These are phyloP conservation scores for Trichogramma dendrolimi DNA, from an alignment of 2,888 invertebrate genomes.

Conservation along the genomic window DNA sequence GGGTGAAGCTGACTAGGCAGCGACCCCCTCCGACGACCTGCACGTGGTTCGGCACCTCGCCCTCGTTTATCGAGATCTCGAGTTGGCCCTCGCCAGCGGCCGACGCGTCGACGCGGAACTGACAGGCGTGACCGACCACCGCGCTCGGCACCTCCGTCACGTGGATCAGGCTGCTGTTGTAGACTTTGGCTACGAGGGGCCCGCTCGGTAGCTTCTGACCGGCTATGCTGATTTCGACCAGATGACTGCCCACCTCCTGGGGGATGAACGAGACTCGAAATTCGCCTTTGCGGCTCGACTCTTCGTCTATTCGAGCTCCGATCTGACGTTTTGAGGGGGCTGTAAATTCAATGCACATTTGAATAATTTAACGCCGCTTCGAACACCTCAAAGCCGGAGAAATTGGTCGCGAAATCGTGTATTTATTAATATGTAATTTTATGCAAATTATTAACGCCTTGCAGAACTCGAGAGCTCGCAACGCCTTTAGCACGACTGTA, in stretches of 20 bases:
- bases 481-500: no score
- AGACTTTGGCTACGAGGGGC: slow-evolving; percentile 89
- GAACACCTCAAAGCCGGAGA: no score
- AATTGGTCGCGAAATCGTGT: no score
- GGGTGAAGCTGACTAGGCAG: slow-evolving; percentile 90
- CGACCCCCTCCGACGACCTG: slow-evolving; percentile 93
- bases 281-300: slow-evolving; percentile 72
- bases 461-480: no score
- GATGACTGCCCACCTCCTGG: slow-evolving; percentile 89
- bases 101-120: slow-evolving; percentile 96
- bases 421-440: no score
- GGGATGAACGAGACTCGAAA: slow-evolving; percentile 91
- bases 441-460: no score
- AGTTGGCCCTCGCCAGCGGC: slow-evolving; percentile 98
- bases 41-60: slow-evolving; percentile 97
- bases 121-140: slow-evolving; percentile 91
- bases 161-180: slow-evolving; percentile 88
- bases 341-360: slow-evolving; percentile 28
- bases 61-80: slow-evolving; percentile 98
- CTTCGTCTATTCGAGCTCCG: slow-evolving; percentile 76
- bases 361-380: no score
- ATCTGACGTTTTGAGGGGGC: slow-evolving; percentile 83
- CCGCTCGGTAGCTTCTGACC: slow-evolving; percentile 87
- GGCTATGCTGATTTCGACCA: slow-evolving; percentile 84
- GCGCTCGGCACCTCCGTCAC: slow-evolving; percentile 92